Evolutionary conservation across 2,888 invertebrate genomes (phyloP).

Genomic region (Mamestra brassicae): DNA sequence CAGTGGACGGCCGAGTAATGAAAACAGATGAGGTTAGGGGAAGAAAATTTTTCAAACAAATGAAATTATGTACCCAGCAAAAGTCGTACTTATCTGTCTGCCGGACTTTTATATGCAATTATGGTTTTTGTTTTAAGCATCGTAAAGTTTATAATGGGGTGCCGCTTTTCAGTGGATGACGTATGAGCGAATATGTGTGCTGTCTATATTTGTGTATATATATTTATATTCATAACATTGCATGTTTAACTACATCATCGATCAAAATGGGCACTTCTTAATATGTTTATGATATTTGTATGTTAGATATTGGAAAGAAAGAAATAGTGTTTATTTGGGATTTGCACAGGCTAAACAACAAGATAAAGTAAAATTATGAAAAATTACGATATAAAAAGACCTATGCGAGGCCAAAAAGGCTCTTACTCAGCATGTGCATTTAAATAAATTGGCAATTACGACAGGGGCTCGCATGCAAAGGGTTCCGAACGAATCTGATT

Average conservation of each 20-base stretch:
- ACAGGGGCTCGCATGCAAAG: too few species aligned
- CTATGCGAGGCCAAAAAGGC: too few species aligned
- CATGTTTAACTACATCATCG: background rate
- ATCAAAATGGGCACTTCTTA: background rate
- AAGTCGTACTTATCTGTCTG: slow-evolving; percentile 44
- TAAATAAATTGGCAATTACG: too few species aligned
- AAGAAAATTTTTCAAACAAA: slow-evolving; percentile 68
- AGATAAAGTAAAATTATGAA: background rate
- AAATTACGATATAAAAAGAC: background rate
- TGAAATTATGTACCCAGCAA: slow-evolving; percentile 61
- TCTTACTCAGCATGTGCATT: too few species aligned
- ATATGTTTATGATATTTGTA: too few species aligned
- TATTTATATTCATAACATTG: background rate
- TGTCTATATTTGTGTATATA: too few species aligned
- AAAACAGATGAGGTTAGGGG: slow-evolving; percentile 74
- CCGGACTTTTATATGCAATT: slow-evolving; percentile 30
- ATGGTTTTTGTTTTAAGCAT: slow-evolving; percentile 9
- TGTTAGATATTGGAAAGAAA: too few species aligned
- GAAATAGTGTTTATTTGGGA: too few species aligned
- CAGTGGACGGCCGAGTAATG: slow-evolving; percentile 73
- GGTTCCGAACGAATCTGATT: too few species aligned
- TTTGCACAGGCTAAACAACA: too few species aligned
- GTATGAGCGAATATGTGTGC: background rate
- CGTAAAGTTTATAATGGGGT: slow-evolving; percentile 29
- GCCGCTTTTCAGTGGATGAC: background rate